Evolutionary conservation across 1,140 invertebrate genomes (phyloP), one percentile per base, ranked within the genome.

Genomic region (Telenomus remus): DNA sequence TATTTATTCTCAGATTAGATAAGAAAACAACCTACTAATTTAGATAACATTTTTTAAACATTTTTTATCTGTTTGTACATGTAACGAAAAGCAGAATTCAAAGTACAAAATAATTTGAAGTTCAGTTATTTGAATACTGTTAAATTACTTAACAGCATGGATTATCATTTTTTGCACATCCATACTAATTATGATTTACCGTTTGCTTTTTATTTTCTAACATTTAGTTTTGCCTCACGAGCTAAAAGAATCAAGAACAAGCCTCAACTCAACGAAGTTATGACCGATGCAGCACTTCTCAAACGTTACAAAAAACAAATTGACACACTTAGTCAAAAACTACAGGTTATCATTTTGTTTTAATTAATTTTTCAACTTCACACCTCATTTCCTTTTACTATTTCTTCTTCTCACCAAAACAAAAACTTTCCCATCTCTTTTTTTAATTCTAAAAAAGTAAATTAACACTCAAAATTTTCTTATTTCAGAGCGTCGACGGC

Each of bases 171-270:
- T 27, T 27, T 27, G 19, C 19, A 27, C 19, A 27, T 6, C 19
- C 19, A 6, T 27, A 27, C 19, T 27, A 27, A 5, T 39, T 46
- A 57, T 44, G 2, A 44, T 44, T 44, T 44, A 44, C 11, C 11
- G 12, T 44, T 50, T 50, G 1, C 11, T 33, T 44, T 46, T 44
- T 13, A 34, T 39, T 49, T 49, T 39, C 37, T 47, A 34, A 65
- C 70, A 47, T 78, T 51, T 63, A 92, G 90, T 73, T 94, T 94
- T 77, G 93, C 92, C 4, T 90, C 89, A 53, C 86, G 91, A 69
- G 93, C 93, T 0, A 94, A 92, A 83, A 89, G 88, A 16, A 90
- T 94, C 4, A 91, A 92, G 71, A 93, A 92, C 60, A 91, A 93
- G 66, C 94, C 95, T 0, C 87, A 91, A 57, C 85, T 94, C 0